Evolutionary conservation across 1,140 invertebrate species (phyloP), one percentile per base, ranked within the genome.

Genomic region (Philotrypesis tridentata): DNA sequence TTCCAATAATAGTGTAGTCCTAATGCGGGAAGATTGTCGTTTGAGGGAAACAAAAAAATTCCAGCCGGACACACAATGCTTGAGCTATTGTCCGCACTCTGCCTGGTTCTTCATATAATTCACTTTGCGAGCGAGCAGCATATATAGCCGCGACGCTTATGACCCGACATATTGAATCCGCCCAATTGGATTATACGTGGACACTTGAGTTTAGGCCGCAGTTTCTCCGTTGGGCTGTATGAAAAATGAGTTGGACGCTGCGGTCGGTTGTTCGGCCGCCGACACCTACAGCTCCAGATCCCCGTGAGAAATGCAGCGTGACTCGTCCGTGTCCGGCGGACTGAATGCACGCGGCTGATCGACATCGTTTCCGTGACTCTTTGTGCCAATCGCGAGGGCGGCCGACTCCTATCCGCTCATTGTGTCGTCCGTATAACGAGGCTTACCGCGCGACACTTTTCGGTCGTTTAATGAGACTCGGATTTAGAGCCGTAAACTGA

Each of bases 1-100:
- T 43, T 23, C 14, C 23, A 55, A 71, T 55, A 55, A 71, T 55
- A 73, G 33, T 5, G 9, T 71, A 60, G 67, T 37, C 33, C 33
- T 37, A 85, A 88, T 88, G 86, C 87, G 87, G 87, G 87, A 88
- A 85, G 85, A 87, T 87, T 88, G 87, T 88, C 84, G 83, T 55
- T 76, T 79, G 14, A 37, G 48, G 14, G 43, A 74, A 31, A 55
- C 72, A 61, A 74, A 74, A n/a, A 74, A 73, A 43, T n/a, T 17
- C 48, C 48, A 17, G 48, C 48, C 21, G 48, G 48, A 55, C 48
- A 23, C 27, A 37, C 33, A n/a, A 37, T 33, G 4, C 31, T n/a
- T 8, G 4, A 37, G 31, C 14, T 14, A 70, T 70, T 70, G 67
- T 70, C 67, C 1, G 48, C 9, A 9, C 33, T 37, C 33, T 37